phyloP scores from a whole-genome alignment of 2,797 vertebrate genomes.

The Melanotaenia maccullochi region DNA sequence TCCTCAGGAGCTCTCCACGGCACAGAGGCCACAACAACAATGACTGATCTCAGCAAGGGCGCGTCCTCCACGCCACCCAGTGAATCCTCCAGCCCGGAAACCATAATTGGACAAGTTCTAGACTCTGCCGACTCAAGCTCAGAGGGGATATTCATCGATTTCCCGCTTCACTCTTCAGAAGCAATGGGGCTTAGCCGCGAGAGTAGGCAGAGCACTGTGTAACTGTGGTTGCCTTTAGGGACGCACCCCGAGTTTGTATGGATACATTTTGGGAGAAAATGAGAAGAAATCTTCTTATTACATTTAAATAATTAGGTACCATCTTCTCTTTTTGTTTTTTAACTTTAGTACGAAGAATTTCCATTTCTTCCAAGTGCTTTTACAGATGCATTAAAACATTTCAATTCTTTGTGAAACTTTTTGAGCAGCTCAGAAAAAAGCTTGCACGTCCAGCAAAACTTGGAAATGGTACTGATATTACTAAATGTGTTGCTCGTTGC shows the following conservation, averaged over 20 bases:
- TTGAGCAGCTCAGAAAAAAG: slow-evolving; percentile 18
- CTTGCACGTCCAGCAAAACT: slow-evolving; percentile 17
- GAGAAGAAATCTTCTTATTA: slow-evolving; percentile 23
- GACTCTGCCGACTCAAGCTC: slow-evolving; percentile 93
- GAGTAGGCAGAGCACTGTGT: slow-evolving; percentile 89
- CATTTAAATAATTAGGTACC: slow-evolving; percentile 52
- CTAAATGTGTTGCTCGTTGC: slow-evolving; percentile 7
- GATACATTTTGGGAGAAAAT: slow-evolving; percentile 35
- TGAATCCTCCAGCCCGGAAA: slow-evolving; percentile 92
- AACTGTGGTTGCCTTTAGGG: slow-evolving; percentile 58
- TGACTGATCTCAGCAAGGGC: slow-evolving; percentile 78
- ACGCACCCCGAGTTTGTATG: slow-evolving; percentile 13
- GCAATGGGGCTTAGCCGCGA: slow-evolving; percentile 82
- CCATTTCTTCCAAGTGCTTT: slow-evolving; percentile 56
- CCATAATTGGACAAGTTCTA: slow-evolving; percentile 91
- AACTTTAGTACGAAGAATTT: slow-evolving; percentile 34
- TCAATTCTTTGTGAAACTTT: slow-evolving; percentile 16
- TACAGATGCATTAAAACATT: slow-evolving; percentile 42
- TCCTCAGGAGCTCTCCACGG: slow-evolving; percentile 84
- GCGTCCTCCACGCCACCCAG: slow-evolving; percentile 83
- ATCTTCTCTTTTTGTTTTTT: slow-evolving; percentile 27
- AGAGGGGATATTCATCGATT: slow-evolving; percentile 97
- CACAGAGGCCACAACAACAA: slow-evolving; percentile 80
- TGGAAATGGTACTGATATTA: slow-evolving; percentile 30
- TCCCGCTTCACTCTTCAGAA: slow-evolving; percentile 87